These are phyloP conservation scores for Seriola quinqueradiata DNA, from an alignment of 2,113 vertebrate species.

Conservation along the genomic window DNA sequence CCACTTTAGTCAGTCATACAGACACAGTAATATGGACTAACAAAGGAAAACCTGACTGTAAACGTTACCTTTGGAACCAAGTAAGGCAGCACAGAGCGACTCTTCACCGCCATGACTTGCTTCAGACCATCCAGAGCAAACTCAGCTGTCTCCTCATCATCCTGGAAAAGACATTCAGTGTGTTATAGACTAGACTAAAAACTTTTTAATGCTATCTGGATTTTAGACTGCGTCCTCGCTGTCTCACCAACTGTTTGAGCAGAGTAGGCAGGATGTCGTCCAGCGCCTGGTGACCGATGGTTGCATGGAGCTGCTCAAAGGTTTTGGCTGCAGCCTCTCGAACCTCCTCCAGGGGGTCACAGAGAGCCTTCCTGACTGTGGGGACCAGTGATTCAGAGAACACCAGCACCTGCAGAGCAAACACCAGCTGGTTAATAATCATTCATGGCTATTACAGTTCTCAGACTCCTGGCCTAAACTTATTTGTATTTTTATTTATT, in stretches of 20 bases:
- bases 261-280: slow-evolving; percentile 96
- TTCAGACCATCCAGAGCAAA: slow-evolving; percentile 98
- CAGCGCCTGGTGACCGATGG: slow-evolving; percentile 96
- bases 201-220: neutral
- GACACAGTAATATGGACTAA: neutral
- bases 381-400: slow-evolving; percentile 98
- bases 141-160: slow-evolving; percentile 90
- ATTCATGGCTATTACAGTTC: neutral
- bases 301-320: slow-evolving; percentile 98
- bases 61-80: slow-evolving; percentile 94
- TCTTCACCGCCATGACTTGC: slow-evolving; percentile 99
- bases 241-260: slow-evolving; percentile 93
- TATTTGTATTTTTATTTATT: neutral
- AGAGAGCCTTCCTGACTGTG: slow-evolving; percentile 95
- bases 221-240: neutral
- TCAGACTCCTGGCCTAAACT: neutral
- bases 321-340: slow-evolving; percentile 97
- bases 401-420: slow-evolving; percentile 89
- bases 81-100: slow-evolving; percentile 97
- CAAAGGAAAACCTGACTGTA: neutral
- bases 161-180: slow-evolving; percentile 77
- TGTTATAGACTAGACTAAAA: accelerated
- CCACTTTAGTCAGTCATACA: neutral
- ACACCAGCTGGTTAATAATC: neutral
- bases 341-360: slow-evolving; percentile 97